Base-by-base conservation (phyloP, 2,797 vertebrate species). In the Ambastaia sidthimunki region DNA sequence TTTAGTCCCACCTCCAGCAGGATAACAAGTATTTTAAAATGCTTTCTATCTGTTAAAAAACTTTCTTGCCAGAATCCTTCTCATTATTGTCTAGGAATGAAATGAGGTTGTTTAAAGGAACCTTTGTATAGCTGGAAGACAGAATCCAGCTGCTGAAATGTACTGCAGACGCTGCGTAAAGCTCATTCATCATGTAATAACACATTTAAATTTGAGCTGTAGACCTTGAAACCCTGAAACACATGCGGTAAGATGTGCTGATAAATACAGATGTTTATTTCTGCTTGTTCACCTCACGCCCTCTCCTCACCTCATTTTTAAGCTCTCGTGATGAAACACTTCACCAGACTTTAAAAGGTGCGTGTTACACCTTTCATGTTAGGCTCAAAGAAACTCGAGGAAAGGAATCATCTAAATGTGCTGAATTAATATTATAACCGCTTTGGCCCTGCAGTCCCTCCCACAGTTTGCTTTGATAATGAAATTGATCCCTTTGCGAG, bases 181-280 rank as follows among this genome's bases (percentile, higher is more conserved):
- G 89, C 88, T 67, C 92, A 93, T 93, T 93, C 90, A 94, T 94
- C 94, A 94, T 95, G 92, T 91, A 94, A 94, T 91, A 89, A 88
- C 85, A 88, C 90, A 91, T 94, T 93, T 93, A 91, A 90, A 94
- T 94, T 93, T 92, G 91, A 91, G 91, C 89, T 88, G 92, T 90
- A 90, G 89, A 90, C 82, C 83, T 83, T 75, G 85, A 85, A 59
- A 88, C 88, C 85, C 87, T 89, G 86, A 90, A 89, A 89, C 47
- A 57, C 65, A 74, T 71, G 54, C 25, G 77, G 67, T 48, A 81
- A 88, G 81, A 90, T 86, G 79, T 82, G 86, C 87, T 89, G 87
- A 88, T 88, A 76, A 89, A 91, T 86, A 85, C 84, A 88, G 86
- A 68, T 69, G 68, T 89, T 90, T 91, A 86, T 87, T 86, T 83